A percentile compares a stretch with the other conserved stretches of the same genome.
phyloP scores from a whole-genome alignment of 2,797 vertebrate species.

The Gambelia wislizenii region DNA sequence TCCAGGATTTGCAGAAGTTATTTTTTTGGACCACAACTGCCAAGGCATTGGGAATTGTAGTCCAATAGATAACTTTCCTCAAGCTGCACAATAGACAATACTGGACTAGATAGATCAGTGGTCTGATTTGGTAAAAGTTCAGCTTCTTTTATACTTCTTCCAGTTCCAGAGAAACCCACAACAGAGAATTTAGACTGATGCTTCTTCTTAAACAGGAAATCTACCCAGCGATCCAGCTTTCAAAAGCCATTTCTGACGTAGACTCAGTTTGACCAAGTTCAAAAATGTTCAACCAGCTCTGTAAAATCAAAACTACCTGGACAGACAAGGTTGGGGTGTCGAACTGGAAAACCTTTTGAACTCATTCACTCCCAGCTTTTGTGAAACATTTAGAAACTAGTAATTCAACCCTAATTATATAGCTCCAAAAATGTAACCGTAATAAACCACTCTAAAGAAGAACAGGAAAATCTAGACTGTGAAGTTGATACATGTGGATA shows the following conservation, averaged over 20 bases:
- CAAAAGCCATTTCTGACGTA: too few species aligned
- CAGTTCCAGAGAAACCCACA: background rate
- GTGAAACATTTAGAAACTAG: slow-evolving; percentile 12
- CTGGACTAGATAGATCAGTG: too few species aligned
- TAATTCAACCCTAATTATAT: slow-evolving; percentile 19
- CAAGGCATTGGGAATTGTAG: too few species aligned
- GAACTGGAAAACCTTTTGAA: background rate
- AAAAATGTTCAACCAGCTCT: background rate
- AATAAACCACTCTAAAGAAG: background rate
- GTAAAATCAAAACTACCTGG: background rate
- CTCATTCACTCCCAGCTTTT: background rate
- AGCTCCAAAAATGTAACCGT: background rate
- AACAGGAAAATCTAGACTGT: slow-evolving; percentile 33
- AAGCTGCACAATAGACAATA: too few species aligned
- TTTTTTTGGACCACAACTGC: too few species aligned
- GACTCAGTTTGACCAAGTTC: background rate
- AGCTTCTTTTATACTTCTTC: background rate
- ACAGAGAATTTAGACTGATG: background rate
- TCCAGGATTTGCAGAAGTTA: too few species aligned
- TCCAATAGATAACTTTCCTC: too few species aligned
- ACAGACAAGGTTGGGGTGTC: background rate
- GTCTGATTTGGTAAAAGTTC: too few species aligned
- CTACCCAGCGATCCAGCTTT: too few species aligned
- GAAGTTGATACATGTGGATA: background rate
- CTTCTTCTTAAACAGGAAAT: background rate